These are phyloP conservation scores for Aeoliscus strigatus DNA, from an alignment of 2,797 vertebrate species.

Conservation along the genomic window DNA sequence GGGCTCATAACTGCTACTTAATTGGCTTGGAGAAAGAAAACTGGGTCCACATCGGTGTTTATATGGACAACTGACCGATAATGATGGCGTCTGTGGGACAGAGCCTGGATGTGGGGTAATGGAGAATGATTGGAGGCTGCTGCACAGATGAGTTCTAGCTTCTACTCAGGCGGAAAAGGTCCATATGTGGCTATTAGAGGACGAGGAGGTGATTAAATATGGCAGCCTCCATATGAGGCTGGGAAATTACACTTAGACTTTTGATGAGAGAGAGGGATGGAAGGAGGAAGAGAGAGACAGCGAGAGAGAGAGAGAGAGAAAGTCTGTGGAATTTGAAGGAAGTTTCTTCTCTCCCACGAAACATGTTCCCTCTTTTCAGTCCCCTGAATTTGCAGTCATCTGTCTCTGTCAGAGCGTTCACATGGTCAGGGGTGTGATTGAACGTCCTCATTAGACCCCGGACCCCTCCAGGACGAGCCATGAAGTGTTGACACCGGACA, in stretches of 20 bases:
- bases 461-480: too few relatives aligned
- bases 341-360: too few relatives aligned
- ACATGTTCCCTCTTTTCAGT: too few relatives aligned
- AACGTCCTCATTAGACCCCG: too few relatives aligned
- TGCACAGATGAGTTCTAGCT: constrained; percentile 54
- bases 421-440: too few relatives aligned
- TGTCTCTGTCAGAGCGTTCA: too few relatives aligned
- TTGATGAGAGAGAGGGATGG: too few relatives aligned
- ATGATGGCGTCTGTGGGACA: constrained; percentile 61
- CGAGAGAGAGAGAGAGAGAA: too few relatives aligned
- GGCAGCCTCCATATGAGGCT: constrained; percentile 8
- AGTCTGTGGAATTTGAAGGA: too few relatives aligned
- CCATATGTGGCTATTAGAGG: constrained; percentile 38
- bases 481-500: too few relatives aligned
- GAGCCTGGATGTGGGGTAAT: constrained; percentile 57
- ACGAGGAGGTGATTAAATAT: constrained; percentile 29
- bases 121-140: constrained; percentile 56
- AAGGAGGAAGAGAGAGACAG: constrained; percentile 7
- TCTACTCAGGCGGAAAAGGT: constrained; percentile 45
- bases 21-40: constrained; percentile 61
- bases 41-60: constrained; percentile 57
- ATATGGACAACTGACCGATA: constrained; percentile 57
- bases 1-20: constrained; percentile 61
- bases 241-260: constrained; percentile 8
- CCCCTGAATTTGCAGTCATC: too few relatives aligned